Evolutionary conservation across 1,140 invertebrate species (phyloP).

Genomic region (Sitobion miscanthi): DNA sequence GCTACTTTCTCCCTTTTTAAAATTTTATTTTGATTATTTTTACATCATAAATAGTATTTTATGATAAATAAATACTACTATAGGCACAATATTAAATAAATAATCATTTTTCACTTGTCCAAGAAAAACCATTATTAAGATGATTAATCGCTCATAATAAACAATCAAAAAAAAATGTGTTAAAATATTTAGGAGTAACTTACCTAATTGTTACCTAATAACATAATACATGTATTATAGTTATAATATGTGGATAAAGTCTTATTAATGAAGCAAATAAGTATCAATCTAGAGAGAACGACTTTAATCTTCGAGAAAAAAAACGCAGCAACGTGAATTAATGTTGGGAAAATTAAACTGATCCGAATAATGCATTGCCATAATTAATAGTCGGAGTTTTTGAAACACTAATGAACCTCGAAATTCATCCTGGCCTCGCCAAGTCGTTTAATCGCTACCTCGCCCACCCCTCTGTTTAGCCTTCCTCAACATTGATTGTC

Average conservation of each 20-base stretch:
- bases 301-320: conserved; percentile 33
- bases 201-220: neutral
- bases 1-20: too few species aligned
- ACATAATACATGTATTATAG: neutral
- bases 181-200: neutral
- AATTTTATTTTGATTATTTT: too few species aligned
- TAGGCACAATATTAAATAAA: too few species aligned
- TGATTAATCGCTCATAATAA: neutral
- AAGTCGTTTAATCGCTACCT: conserved; percentile 48
- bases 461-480: neutral
- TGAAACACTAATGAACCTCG: conserved; percentile 51
- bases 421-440: conserved; percentile 24
- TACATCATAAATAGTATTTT: too few species aligned
- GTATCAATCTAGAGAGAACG: conserved; percentile 34
- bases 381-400: conserved; percentile 48
- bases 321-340: conserved; percentile 42
- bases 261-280: conserved; percentile 41
- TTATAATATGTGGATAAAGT: neutral
- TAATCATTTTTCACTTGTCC: too few species aligned
- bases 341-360: conserved; percentile 45
- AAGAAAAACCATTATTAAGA: too few species aligned
- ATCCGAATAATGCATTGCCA: conserved; percentile 45
- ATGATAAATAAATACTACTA: too few species aligned
- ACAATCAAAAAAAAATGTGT: neutral
- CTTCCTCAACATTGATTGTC: conserved; percentile 50